phyloP scores from a whole-genome alignment of 2,888 invertebrate species.

The Hypselothyrea guttata region DNA sequence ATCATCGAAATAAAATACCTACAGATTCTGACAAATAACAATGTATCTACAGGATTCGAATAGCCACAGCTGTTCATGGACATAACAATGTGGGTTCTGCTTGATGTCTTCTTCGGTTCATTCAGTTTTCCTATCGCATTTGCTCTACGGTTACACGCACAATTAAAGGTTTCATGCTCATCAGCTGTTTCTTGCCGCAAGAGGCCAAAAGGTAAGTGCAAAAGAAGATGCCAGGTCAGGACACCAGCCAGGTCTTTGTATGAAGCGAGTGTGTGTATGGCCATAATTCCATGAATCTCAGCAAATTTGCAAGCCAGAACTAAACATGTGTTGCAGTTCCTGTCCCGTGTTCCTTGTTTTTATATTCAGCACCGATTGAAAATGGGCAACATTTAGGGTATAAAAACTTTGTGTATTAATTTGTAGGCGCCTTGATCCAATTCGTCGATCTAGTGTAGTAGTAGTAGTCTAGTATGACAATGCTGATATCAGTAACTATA shows the following conservation, averaged over 20 bases:
- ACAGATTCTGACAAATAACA: too few relatives aligned
- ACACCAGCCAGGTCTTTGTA: slow-evolving; percentile 26
- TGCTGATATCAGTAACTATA: too few relatives aligned
- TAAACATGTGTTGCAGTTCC: slow-evolving; percentile 58
- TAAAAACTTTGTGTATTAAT: too few relatives aligned
- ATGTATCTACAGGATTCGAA: too few relatives aligned
- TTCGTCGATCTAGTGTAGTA: too few relatives aligned
- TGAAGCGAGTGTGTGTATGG: background rate
- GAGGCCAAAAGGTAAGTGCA: too few relatives aligned
- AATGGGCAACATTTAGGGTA: too few relatives aligned
- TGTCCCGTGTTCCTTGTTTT: slow-evolving; percentile 50
- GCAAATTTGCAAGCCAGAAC: slow-evolving; percentile 38
- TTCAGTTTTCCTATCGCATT: slow-evolving; percentile 37
- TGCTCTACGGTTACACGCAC: slow-evolving; percentile 55
- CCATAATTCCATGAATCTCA: slow-evolving; percentile 44
- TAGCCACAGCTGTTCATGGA: slow-evolving; percentile 42
- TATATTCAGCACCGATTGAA: too few relatives aligned
- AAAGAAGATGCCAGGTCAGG: slow-evolving; percentile 3
- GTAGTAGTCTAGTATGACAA: too few relatives aligned
- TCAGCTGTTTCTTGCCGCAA: too few relatives aligned
- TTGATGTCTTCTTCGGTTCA: slow-evolving; percentile 36
- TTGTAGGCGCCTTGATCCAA: too few relatives aligned
- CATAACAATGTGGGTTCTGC: slow-evolving; percentile 7
- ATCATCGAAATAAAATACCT: too few relatives aligned
- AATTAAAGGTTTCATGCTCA: slow-evolving; percentile 62